Percentiles rank a stretch among this genome's conserved stretches.
Conservation (phyloP, 1,140 invertebrate genomes). For the Drosophila lowei region DNA sequence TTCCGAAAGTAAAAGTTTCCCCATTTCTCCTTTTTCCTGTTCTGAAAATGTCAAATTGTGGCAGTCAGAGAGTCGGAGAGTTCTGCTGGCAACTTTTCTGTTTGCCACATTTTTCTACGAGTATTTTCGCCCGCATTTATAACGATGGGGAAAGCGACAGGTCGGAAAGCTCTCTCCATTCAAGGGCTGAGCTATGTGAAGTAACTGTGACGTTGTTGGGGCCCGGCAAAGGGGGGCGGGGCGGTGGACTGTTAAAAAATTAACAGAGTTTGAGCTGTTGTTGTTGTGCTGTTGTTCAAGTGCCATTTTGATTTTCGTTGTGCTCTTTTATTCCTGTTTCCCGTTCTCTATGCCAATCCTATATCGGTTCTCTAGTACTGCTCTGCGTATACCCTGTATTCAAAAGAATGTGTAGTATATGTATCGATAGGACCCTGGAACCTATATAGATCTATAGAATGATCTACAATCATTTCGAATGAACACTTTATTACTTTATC, state of each 20-base stretch:
- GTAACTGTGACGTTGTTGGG: slow-evolving; percentile 21
- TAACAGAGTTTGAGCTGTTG: slow-evolving; percentile 56
- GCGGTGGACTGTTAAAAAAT: slow-evolving; percentile 61
- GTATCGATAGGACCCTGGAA: too few relatives aligned
- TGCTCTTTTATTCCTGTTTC: background rate
- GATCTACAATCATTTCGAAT: too few relatives aligned
- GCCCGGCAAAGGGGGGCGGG: background rate
- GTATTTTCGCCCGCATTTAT: slow-evolving; percentile 13
- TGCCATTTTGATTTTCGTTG: slow-evolving; percentile 54
- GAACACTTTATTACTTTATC: too few relatives aligned
- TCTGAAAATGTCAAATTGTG: slow-evolving; percentile 44
- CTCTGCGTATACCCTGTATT: too few relatives aligned
- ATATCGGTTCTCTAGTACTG: too few relatives aligned
- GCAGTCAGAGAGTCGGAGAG: slow-evolving; percentile 47
- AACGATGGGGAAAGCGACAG: slow-evolving; percentile 47
- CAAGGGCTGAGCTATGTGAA: slow-evolving; percentile 3
- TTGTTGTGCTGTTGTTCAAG: slow-evolving; percentile 23
- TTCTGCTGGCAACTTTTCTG: slow-evolving; percentile 38
- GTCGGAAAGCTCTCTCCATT: slow-evolving; percentile 42
- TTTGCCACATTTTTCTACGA: slow-evolving; percentile 11
- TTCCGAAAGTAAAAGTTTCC: slow-evolving; percentile 45
- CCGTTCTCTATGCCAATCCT: background rate
- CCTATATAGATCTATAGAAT: too few relatives aligned
- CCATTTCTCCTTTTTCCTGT: slow-evolving; percentile 13
- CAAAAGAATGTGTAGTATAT: too few relatives aligned